These are phyloP conservation scores for Phymatocera aterrima DNA, from an alignment of 2,888 invertebrate species.

Conservation along the genomic window DNA sequence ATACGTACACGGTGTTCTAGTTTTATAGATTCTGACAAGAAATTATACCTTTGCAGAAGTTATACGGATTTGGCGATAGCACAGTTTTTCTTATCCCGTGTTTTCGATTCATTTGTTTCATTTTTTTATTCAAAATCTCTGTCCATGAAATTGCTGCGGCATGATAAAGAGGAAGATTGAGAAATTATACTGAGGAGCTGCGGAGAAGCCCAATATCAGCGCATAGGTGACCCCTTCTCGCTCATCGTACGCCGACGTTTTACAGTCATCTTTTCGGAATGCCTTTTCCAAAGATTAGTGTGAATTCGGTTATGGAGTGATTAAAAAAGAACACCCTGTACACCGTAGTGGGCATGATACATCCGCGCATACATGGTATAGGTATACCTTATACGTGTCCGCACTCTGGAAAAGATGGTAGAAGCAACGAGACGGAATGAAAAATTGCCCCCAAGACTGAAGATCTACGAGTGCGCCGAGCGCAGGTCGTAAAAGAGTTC, in stretches of 20 bases:
- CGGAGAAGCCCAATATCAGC: not conserved
- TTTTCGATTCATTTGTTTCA: not conserved
- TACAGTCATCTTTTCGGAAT: not conserved
- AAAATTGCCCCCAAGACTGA: slow-evolving; percentile 32
- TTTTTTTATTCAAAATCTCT: not conserved
- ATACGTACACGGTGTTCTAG: not conserved
- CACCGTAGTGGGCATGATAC: not conserved
- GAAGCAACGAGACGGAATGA: slow-evolving; percentile 6
- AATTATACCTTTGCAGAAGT: no score
- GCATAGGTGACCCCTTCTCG: not conserved
- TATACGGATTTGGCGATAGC: not conserved
- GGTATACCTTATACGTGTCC: slow-evolving; percentile 8
- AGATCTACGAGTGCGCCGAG: slow-evolving; percentile 13
- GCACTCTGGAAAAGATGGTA: not conserved
- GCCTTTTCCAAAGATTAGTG: not conserved
- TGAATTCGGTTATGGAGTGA: no score
- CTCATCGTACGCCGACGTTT: not conserved
- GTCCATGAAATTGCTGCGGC: not conserved
- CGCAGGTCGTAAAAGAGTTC: slow-evolving; percentile 10
- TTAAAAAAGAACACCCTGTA: not conserved
- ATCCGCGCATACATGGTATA: not conserved
- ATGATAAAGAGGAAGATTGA: not conserved
- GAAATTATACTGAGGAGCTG: no score
- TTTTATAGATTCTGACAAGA: no score
- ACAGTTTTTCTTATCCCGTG: not conserved